Conservation (phyloP, 2,888 invertebrate genomes). For the Mayetiola destructor region DNA sequence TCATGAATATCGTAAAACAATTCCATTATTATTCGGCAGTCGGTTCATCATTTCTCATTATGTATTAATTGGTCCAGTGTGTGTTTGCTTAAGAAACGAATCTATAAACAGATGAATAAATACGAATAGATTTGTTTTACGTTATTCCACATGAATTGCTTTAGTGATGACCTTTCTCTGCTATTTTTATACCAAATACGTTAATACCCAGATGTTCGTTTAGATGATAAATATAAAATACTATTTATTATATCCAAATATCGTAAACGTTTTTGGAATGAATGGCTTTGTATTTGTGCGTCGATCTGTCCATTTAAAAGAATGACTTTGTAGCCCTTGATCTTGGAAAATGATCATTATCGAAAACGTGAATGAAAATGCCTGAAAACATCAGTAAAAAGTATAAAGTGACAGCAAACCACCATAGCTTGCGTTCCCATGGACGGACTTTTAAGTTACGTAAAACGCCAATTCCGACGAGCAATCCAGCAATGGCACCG, state of each 20-base stretch:
- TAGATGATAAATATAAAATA: background rate
- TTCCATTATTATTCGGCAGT: too few species aligned
- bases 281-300: background rate
- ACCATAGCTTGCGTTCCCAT: slow-evolving; percentile 73
- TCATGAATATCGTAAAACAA: too few species aligned
- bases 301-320: background rate
- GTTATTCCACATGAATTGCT: too few species aligned
- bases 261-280: background rate
- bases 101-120: too few species aligned
- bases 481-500: slow-evolving; percentile 70
- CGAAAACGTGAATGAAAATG: slow-evolving; percentile 57
- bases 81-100: too few species aligned
- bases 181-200: too few species aligned
- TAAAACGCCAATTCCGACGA: slow-evolving; percentile 73
- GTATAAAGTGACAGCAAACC: slow-evolving; percentile 60
- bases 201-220: background rate
- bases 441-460: slow-evolving; percentile 62
- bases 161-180: too few species aligned
- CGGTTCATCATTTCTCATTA: too few species aligned
- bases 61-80: too few species aligned
- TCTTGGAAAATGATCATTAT: slow-evolving; percentile 42
- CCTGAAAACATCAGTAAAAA: slow-evolving; percentile 54
- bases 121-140: too few species aligned
- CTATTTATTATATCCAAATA: background rate
- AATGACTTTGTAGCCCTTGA: background rate